Percentiles rank a stretch among this genome's conserved stretches.
These are phyloP conservation scores for Tigriopus californicus DNA, from an alignment of 2,888 invertebrate species.

Conservation along the genomic window DNA sequence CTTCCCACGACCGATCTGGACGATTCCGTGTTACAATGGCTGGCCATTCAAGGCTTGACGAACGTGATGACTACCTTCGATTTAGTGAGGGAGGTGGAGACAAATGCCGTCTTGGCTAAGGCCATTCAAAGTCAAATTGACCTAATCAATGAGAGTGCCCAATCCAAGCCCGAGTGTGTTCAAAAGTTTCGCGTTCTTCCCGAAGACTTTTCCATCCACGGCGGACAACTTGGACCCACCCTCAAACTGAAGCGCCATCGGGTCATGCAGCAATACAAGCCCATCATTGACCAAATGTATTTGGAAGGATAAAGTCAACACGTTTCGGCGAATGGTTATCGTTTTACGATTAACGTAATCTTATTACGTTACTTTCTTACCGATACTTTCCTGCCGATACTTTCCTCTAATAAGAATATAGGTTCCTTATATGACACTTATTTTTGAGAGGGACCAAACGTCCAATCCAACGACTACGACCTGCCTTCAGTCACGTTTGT, in stretches of 20 bases:
- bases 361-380: too few species aligned
- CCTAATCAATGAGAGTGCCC: conserved; percentile 52
- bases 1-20: not conserved
- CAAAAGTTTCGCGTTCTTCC: conserved; percentile 70
- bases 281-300: conserved; percentile 60
- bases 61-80: not conserved
- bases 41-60: not conserved
- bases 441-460: too few species aligned
- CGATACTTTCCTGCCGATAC: too few species aligned
- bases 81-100: not conserved
- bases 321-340: not conserved
- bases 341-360: too few species aligned
- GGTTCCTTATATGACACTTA: too few species aligned
- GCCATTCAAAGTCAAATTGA: conserved; percentile 51
- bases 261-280: conserved; percentile 51
- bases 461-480: too few species aligned
- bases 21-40: not conserved
- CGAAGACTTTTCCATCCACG: conserved; percentile 59
- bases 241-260: conserved; percentile 62
- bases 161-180: conserved; percentile 66
- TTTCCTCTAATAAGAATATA: too few species aligned
- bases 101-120: not conserved
- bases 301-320: not conserved
- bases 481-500: too few species aligned
- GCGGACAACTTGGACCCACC: conserved; percentile 76